phyloP scores from a whole-genome alignment of 2,113 vertebrate genomes.

The Microcebus lehilahytsara region DNA sequence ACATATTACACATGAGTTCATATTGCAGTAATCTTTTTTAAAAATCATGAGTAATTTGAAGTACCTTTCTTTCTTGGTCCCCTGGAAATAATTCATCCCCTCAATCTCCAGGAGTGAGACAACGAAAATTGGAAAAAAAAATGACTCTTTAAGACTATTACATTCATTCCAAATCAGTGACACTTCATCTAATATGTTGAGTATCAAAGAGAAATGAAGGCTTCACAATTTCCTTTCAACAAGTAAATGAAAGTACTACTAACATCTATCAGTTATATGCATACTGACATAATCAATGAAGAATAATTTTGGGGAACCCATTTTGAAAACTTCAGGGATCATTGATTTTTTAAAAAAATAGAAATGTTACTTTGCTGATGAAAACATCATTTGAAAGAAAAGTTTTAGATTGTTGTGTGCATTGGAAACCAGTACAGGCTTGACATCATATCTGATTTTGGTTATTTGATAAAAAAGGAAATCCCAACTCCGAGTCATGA shows the following conservation, averaged over 20 bases:
- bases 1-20: neutral
- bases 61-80: neutral
- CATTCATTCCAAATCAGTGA: neutral
- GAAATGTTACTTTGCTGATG: neutral
- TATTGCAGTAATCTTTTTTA: neutral
- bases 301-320: neutral
- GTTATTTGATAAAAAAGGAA: neutral
- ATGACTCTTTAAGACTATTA: neutral
- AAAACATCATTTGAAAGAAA: neutral
- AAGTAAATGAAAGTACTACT: neutral
- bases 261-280: neutral
- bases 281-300: neutral
- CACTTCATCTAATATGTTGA: slow-evolving; percentile 15
- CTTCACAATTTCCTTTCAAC: neutral
- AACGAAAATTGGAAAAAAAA: neutral
- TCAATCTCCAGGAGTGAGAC: neutral
- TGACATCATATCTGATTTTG: neutral
- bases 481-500: neutral
- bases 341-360: neutral
- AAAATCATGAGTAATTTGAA: neutral
- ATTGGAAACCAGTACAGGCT: neutral
- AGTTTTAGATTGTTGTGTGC: neutral
- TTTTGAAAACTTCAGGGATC: neutral
- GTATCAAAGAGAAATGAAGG: slow-evolving; percentile 36
- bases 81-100: neutral